These are phyloP conservation scores for Lithophane leautieri DNA, from an alignment of 2,888 invertebrate genomes.

Conservation along the genomic window DNA sequence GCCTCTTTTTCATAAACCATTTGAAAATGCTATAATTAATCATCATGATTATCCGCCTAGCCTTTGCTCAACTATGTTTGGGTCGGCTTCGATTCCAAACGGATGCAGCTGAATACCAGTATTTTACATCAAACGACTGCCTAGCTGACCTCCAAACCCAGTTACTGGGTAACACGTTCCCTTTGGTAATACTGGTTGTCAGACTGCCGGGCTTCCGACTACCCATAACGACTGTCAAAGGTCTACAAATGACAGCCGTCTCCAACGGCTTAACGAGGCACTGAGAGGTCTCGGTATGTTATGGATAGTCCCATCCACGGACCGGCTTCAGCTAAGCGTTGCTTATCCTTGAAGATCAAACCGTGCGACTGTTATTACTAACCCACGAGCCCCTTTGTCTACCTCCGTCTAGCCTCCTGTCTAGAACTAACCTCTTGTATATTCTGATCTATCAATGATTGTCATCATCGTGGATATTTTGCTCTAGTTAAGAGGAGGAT, in stretches of 20 bases:
- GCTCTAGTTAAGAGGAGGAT: background rate
- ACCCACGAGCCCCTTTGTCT: background rate
- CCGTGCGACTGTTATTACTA: background rate
- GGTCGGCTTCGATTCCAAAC: background rate
- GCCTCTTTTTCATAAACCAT: background rate
- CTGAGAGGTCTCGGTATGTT: background rate
- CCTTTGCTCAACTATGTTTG: background rate
- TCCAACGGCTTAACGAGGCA: background rate
- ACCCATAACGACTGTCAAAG: background rate
- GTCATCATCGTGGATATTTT: background rate
- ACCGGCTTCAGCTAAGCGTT: background rate
- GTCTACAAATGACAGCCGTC: background rate
- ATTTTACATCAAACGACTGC: background rate
- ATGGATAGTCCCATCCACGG: background rate
- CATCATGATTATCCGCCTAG: background rate
- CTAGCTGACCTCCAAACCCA: too few species aligned
- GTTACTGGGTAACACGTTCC: background rate
- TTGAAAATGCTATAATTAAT: background rate
- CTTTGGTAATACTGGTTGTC: background rate
- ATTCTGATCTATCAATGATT: background rate
- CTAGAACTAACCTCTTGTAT: background rate
- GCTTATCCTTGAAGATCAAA: background rate
- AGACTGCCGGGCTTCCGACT: background rate
- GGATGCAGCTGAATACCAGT: background rate
- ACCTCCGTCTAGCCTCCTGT: background rate